These are phyloP conservation scores for Episyrphus balteatus DNA, from an alignment of 1,140 invertebrate species.

Conservation along the genomic window DNA sequence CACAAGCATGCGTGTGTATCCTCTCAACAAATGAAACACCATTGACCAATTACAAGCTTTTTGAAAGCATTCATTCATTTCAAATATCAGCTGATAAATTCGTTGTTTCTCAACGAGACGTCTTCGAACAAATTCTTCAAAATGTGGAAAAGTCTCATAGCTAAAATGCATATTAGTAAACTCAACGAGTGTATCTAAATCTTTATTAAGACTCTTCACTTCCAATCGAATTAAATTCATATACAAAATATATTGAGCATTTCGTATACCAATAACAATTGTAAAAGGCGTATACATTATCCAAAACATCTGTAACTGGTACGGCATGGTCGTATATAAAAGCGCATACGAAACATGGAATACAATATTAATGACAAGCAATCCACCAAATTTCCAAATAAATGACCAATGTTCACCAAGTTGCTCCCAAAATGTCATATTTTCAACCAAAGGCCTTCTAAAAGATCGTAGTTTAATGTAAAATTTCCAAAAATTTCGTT, in stretches of 20 bases:
- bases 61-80: no score
- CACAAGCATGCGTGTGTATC: no score
- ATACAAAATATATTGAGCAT: slow-evolving; percentile 23
- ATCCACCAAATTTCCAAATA: slow-evolving; percentile 8
- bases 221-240: slow-evolving; percentile 21
- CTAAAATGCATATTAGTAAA: slow-evolving; percentile 20
- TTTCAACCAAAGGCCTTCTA: not conserved
- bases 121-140: slow-evolving; percentile 18
- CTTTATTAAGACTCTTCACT: slow-evolving; percentile 14
- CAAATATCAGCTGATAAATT: no score
- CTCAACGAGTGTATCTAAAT: slow-evolving; percentile 18
- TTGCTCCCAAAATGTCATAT: not conserved
- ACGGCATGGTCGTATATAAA: not conserved
- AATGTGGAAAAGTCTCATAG: slow-evolving; percentile 14
- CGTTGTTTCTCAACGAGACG: not conserved
- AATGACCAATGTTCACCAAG: slow-evolving; percentile 8
- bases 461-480: slow-evolving; percentile 4
- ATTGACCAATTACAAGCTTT: no score
- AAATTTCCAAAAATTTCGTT: slow-evolving; percentile 19
- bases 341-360: slow-evolving; percentile 3
- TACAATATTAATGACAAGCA: slow-evolving; percentile 6
- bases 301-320: slow-evolving; percentile 20
- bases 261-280: slow-evolving; percentile 16
- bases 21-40: no score
- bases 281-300: slow-evolving; percentile 18